Percentiles rank a stretch among this genome's conserved stretches.
Conservation (phyloP, 2,888 invertebrate species). For the Synanthedon tipuliformis region DNA sequence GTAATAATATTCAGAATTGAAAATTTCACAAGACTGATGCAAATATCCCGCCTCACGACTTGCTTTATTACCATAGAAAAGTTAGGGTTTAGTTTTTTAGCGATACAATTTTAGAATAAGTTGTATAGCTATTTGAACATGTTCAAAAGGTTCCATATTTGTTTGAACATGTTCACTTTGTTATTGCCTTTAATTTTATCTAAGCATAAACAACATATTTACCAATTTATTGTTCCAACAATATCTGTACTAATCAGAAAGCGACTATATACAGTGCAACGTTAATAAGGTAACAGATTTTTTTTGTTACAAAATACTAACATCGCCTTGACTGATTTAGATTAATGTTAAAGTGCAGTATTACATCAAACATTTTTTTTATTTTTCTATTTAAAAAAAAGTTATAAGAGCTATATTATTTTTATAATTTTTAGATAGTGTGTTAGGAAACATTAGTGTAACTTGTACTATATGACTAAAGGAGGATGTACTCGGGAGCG, state of each 20-base stretch:
- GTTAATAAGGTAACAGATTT: constrained; percentile 22
- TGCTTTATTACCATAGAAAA: constrained; percentile 69
- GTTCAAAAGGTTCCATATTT: constrained; percentile 16
- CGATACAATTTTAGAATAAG: constrained; percentile 40
- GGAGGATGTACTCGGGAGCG: constrained; percentile 28
- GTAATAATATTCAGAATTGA: constrained; percentile 64
- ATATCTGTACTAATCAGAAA: constrained; percentile 27
- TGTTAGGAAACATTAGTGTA: constrained; percentile 29
- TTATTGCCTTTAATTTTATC: constrained; percentile 30
- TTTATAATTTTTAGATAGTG: constrained; percentile 48
- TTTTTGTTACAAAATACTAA: constrained; percentile 32
- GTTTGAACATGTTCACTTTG: constrained; percentile 42
- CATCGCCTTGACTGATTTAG: constrained; percentile 64
- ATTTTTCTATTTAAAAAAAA: constrained; percentile 52
- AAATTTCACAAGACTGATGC: constrained; percentile 71
- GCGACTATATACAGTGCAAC: constrained; percentile 18
- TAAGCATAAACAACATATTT: constrained; percentile 15
- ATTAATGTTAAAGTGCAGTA: constrained; percentile 62
- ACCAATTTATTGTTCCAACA: constrained; percentile 21
- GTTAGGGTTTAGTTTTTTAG: constrained; percentile 55
- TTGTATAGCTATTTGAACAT: constrained; percentile 39
- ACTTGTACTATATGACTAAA: constrained; percentile 19
- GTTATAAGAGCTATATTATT: constrained; percentile 55
- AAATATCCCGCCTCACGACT: constrained; percentile 71
- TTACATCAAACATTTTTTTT: constrained; percentile 56